Conservation (phyloP, 2,888 invertebrate genomes). For the Caenorhabditis sulstoni region DNA sequence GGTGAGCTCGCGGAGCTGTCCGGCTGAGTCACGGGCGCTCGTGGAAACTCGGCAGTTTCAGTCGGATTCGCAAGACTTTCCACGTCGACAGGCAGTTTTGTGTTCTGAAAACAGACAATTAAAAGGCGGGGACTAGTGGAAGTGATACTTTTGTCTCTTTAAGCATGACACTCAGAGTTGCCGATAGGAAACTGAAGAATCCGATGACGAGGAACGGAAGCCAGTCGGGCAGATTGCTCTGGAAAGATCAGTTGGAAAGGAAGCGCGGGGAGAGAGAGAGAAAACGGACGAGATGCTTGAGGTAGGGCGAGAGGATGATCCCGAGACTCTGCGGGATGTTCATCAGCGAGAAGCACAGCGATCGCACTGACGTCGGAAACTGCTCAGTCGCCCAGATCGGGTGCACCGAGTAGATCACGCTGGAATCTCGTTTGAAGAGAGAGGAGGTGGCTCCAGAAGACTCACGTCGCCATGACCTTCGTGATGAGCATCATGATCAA, state of each 20-base stretch:
- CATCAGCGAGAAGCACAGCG: conserved; percentile 47
- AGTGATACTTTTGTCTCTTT: conserved; percentile 39
- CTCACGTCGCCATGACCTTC: conserved; percentile 53
- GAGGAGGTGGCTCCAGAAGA: too few species aligned
- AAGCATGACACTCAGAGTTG: conserved; percentile 22
- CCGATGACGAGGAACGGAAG: conserved; percentile 38
- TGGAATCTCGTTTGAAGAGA: too few species aligned
- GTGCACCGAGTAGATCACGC: conserved; percentile 58
- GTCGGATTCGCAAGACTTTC: conserved; percentile 32
- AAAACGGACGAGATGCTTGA: conserved; percentile 52
- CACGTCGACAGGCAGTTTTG: conserved; percentile 36
- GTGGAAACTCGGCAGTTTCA: background rate
- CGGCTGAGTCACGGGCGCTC: background rate
- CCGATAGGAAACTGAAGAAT: conserved; percentile 35
- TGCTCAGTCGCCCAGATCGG: conserved; percentile 62
- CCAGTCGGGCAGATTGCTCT: conserved; percentile 19
- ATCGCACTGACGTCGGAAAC: conserved; percentile 56
- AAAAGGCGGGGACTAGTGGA: background rate
- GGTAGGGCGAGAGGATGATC: conserved; percentile 54
- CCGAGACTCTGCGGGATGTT: conserved; percentile 59
- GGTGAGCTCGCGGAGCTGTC: background rate
- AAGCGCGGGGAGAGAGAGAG: background rate
- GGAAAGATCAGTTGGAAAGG: background rate
- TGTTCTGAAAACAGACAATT: conserved; percentile 38
- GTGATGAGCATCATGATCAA: conserved; percentile 41